Conservation (phyloP, 1,140 invertebrate genomes). For the Anastatus disparis region DNA sequence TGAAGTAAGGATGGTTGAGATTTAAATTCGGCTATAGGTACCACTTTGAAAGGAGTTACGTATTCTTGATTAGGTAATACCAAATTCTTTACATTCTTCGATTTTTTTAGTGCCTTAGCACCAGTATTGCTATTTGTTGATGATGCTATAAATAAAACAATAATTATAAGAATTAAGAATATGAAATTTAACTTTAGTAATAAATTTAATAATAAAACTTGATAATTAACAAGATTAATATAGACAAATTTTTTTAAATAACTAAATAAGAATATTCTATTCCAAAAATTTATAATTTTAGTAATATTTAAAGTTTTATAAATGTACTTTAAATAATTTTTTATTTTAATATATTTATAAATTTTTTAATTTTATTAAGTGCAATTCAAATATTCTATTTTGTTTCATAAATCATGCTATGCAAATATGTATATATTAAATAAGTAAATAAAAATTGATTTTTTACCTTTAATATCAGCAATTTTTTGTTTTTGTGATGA, state of each 20-base stretch:
- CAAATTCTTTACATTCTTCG: not conserved
- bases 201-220: not conserved
- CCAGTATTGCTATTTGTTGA: not conserved
- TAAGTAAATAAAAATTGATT: not conserved
- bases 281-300: no score
- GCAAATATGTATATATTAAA: no score
- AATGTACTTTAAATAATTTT: no score
- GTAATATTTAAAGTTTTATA: no score
- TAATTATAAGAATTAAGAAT: not conserved
- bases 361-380: no score
- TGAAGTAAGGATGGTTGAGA: constrained; percentile 59
- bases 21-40: constrained; percentile 61
- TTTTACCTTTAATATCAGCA: not conserved
- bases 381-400: no score
- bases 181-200: not conserved
- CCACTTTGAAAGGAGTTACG: constrained; percentile 41
- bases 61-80: not conserved
- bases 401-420: no score
- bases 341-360: no score
- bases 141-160: not conserved
- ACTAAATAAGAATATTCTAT: no score
- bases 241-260: no score
- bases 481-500: not conserved
- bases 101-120: not conserved
- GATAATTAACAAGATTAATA: no score